Conservation (phyloP, 2,113 vertebrate species). For the Calidris pygmaea region DNA sequence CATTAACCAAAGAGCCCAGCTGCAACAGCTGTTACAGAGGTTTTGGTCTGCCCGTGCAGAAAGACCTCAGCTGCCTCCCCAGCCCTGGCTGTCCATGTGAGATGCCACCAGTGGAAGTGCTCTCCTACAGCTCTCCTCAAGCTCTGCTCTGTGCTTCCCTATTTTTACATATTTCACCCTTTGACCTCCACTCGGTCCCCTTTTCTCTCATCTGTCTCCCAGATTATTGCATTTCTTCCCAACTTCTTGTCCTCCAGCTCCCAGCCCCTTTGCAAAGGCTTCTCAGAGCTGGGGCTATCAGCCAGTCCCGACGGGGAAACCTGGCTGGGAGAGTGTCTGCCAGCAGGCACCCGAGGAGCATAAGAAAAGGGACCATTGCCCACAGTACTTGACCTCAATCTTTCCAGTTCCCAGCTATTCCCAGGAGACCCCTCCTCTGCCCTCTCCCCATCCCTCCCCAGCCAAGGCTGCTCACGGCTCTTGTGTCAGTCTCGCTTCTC, state of each 20-base stretch:
- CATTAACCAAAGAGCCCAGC: neutral
- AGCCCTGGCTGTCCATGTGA: neutral
- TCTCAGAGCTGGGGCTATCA: neutral
- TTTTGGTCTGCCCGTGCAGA: neutral
- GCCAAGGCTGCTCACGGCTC: neutral
- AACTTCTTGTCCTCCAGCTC: neutral
- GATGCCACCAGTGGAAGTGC: neutral
- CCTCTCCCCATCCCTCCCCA: neutral
- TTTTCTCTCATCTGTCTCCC: neutral
- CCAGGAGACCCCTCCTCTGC: neutral
- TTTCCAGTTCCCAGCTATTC: neutral
- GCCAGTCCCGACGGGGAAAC: neutral
- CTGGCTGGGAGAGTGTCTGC: neutral
- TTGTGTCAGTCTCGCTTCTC: neutral
- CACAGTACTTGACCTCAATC: accelerated
- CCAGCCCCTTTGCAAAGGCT: neutral
- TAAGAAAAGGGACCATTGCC: neutral
- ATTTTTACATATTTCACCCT: neutral
- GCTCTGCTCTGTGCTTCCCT: neutral
- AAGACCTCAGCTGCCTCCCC: neutral
- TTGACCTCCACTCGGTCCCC: neutral
- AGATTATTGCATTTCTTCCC: neutral
- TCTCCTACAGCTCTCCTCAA: neutral
- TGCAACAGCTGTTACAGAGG: neutral
- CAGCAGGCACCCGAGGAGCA: accelerated